A percentile compares a stretch with the other conserved stretches of the same genome.
Conservation (phyloP, 2,797 vertebrate species). For the Scolopax rusticola region DNA sequence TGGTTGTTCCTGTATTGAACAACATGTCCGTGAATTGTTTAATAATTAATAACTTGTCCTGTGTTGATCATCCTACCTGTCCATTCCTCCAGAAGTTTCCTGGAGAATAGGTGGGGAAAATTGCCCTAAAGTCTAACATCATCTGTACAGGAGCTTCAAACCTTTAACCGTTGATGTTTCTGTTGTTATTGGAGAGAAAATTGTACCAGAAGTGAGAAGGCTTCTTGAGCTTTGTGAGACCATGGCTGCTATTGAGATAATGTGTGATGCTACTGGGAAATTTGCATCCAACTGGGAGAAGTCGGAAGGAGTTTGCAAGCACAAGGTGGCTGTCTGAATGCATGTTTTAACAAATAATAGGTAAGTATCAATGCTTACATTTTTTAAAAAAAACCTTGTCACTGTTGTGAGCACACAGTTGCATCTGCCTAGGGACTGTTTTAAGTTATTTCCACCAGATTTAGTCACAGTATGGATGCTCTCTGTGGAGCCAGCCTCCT, state of each 20-base stretch:
- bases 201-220: neutral
- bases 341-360: neutral
- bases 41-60: neutral
- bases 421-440: neutral
- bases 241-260: neutral
- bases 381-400: no score
- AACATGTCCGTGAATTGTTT: neutral
- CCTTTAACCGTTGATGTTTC: neutral
- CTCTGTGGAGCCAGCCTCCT: neutral
- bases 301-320: neutral
- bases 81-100: neutral
- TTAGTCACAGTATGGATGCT: neutral
- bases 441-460: neutral
- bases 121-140: neutral
- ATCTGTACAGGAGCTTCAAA: neutral
- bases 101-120: neutral
- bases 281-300: neutral
- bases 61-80: neutral
- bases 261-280: neutral
- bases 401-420: neutral
- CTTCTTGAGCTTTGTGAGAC: neutral
- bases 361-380: neutral
- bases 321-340: neutral
- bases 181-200: neutral
- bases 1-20: neutral